These are phyloP conservation scores for Sminthurinus aureus DNA, from an alignment of 2,888 invertebrate genomes.

Conservation along the genomic window DNA sequence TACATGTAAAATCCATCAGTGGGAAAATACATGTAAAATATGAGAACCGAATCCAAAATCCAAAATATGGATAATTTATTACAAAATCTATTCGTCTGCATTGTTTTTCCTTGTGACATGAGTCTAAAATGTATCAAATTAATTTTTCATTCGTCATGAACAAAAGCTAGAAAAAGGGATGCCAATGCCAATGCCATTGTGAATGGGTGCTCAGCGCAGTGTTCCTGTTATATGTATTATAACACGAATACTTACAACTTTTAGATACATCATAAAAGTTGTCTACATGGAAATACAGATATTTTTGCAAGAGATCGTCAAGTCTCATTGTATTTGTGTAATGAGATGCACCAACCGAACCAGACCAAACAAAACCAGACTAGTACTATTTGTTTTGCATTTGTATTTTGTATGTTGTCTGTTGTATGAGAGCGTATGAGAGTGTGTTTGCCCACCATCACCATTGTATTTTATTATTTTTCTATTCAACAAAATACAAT, in stretches of 20 bases:
- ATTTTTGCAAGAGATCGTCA: too few species aligned
- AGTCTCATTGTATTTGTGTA: constrained; percentile 11
- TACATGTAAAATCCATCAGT: not conserved
- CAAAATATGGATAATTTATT: constrained; percentile 8
- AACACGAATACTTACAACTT: too few species aligned
- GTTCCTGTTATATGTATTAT: too few species aligned
- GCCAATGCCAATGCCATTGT: too few species aligned
- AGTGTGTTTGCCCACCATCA: not conserved
- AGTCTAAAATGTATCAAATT: not conserved
- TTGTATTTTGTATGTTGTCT: too few species aligned
- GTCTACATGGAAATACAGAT: constrained; percentile 4
- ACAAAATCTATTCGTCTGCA: not conserved
- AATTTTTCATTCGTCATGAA: not conserved
- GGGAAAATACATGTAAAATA: not conserved
- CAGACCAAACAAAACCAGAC: too few species aligned
- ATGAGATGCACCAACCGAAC: constrained; percentile 11
- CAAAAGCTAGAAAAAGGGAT: not conserved
- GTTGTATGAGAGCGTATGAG: not conserved
- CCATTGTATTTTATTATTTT: not conserved
- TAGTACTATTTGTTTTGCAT: not conserved
- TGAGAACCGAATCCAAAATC: not conserved
- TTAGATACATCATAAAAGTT: too few species aligned
- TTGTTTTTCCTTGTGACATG: not conserved
- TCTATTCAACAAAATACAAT: not conserved
- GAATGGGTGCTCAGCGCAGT: too few species aligned